phyloP scores from a whole-genome alignment of 2,113 vertebrate species.

The Nothobranchius kuhntae region DNA sequence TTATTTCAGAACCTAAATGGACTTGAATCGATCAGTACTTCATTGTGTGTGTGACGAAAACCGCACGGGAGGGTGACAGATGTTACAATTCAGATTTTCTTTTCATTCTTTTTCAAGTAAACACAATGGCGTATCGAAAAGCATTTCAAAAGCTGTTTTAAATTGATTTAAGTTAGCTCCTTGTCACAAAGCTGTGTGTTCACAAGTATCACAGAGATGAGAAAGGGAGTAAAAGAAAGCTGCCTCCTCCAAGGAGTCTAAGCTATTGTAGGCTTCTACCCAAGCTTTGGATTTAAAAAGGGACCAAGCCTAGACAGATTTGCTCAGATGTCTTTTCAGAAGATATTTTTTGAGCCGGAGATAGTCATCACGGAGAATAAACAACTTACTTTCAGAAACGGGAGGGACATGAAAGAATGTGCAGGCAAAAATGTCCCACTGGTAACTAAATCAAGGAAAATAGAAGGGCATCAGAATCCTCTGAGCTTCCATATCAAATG shows the following conservation, averaged over 20 bases:
- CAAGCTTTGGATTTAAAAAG: conserved; percentile 73
- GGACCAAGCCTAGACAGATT: conserved; percentile 72
- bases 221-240: conserved; percentile 71
- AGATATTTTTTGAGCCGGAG: conserved; percentile 69
- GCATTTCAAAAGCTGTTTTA: conserved; percentile 81
- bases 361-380: conserved; percentile 77
- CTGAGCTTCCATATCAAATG: conserved; percentile 69
- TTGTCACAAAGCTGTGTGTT: conserved; percentile 79
- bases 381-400: conserved; percentile 74
- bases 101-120: conserved; percentile 78
- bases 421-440: conserved; percentile 68
- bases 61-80: conserved; percentile 64
- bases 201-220: conserved; percentile 80
- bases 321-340: conserved; percentile 76
- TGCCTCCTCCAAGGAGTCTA: conserved; percentile 72
- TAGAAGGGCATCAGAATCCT: conserved; percentile 75
- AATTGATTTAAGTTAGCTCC: conserved; percentile 83
- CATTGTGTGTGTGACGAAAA: conserved; percentile 78
- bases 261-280: conserved; percentile 77
- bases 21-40: conserved; percentile 82
- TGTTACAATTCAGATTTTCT: conserved; percentile 80
- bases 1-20: conserved; percentile 79
- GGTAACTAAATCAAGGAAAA: conserved; percentile 73
- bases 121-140: conserved; percentile 80
- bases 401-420: conserved; percentile 72